These are phyloP conservation scores for Rhagonycha fulva DNA, from an alignment of 2,888 invertebrate species.

Conservation along the genomic window DNA sequence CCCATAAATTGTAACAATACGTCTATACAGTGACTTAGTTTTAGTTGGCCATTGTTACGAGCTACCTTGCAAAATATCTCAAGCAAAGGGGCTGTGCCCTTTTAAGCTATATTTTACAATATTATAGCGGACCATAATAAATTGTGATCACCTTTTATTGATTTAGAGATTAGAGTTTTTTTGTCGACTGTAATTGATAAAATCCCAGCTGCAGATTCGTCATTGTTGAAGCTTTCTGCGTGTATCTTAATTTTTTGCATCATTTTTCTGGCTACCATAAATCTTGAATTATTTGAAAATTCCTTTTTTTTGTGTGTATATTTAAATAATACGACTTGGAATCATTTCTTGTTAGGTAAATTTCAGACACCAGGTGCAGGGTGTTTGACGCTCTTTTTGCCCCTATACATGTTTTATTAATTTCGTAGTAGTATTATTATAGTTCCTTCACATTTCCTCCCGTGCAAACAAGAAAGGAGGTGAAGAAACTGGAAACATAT, in stretches of 20 bases:
- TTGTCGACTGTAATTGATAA: conserved; percentile 20
- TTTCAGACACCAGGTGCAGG: conserved; percentile 17
- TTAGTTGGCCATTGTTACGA: conserved; percentile 14
- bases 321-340: background rate
- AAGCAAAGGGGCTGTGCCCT: conserved; percentile 8
- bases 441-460: conserved; percentile 36
- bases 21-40: conserved; percentile 5
- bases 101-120: conserved; percentile 5
- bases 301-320: background rate
- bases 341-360: background rate
- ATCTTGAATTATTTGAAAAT: background rate
- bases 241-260: background rate
- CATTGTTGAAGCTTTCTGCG: conserved; percentile 6
- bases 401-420: conserved; percentile 41
- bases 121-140: conserved; percentile 13
- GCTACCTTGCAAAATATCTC: conserved; percentile 13
- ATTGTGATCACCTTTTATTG: conserved; percentile 3
- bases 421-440: conserved; percentile 36
- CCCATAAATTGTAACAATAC: conserved; percentile 22
- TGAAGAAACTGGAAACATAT: conserved; percentile 45
- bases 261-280: background rate
- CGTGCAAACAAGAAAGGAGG: conserved; percentile 38
- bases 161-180: conserved; percentile 3
- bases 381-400: conserved; percentile 22
- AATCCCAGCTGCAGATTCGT: conserved; percentile 24